Percentiles rank a stretch among this genome's conserved stretches.
These are phyloP conservation scores for Ctenoplectra terminalis DNA, from an alignment of 1,140 invertebrate genomes.

Conservation along the genomic window DNA sequence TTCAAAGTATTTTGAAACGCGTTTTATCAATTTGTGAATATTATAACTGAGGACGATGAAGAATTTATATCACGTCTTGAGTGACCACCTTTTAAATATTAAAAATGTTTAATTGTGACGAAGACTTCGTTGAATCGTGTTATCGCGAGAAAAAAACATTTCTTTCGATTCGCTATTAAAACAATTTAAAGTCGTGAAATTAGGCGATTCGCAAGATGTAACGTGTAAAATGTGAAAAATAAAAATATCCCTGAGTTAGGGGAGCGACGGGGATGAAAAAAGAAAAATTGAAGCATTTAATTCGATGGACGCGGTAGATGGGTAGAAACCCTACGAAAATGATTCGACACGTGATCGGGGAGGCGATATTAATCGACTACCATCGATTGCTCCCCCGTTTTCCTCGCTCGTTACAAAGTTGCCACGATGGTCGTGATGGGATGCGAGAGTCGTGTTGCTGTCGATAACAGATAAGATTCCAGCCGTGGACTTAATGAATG, in stretches of 20 bases:
- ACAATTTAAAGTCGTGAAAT: too few species aligned
- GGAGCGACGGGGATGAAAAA: not conserved
- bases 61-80: too few species aligned
- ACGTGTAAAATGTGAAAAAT: too few species aligned
- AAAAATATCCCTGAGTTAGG: too few species aligned
- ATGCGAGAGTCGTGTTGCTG: slow-evolving; percentile 55
- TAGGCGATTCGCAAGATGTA: too few species aligned
- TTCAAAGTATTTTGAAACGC: not conserved
- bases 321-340: slow-evolving; percentile 10
- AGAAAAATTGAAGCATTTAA: not conserved
- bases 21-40: not conserved
- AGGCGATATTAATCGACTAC: slow-evolving; percentile 35
- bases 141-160: too few species aligned
- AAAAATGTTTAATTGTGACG: too few species aligned
- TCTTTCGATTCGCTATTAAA: too few species aligned
- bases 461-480: slow-evolving; percentile 72
- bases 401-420: slow-evolving; percentile 15
- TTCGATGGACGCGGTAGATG: not conserved
- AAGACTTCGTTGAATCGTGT: too few species aligned
- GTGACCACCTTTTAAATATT: too few species aligned
- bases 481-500: slow-evolving; percentile 68
- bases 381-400: slow-evolving; percentile 16
- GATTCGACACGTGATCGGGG: slow-evolving; percentile 24
- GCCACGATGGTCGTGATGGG: not conserved
- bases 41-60: too few species aligned